Evolutionary conservation across 2,113 vertebrate genomes (phyloP).

Genomic region (Amia ocellicauda): DNA sequence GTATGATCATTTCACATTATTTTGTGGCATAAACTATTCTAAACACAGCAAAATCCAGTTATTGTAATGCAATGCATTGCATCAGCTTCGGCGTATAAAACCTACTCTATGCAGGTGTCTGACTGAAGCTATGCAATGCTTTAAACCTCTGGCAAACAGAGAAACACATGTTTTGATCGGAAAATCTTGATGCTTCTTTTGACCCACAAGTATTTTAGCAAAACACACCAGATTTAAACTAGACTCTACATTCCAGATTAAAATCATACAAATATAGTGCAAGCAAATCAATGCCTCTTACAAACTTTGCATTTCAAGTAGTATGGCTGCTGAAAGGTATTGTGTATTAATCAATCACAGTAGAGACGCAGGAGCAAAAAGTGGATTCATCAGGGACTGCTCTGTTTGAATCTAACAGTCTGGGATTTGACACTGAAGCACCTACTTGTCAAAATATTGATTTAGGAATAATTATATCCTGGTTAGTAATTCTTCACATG

Average conservation of each 20-base stretch:
- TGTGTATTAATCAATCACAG: constrained; percentile 73
- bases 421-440: constrained; percentile 55
- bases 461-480: constrained; percentile 63
- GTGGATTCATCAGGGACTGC: constrained; percentile 48
- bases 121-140: no score
- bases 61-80: no score
- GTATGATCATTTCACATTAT: neutral
- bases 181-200: no score
- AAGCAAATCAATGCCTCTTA: constrained; percentile 34
- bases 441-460: constrained; percentile 63
- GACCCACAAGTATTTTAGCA: no score
- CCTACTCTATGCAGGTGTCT: no score
- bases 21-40: neutral
- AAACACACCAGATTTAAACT: neutral
- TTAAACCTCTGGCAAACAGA: no score
- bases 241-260: neutral
- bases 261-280: neutral
- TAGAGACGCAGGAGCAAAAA: constrained; percentile 52
- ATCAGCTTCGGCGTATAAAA: no score
- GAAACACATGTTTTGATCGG: no score
- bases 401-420: constrained; percentile 51
- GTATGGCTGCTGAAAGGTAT: constrained; percentile 58
- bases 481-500: constrained; percentile 62
- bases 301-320: constrained; percentile 61
- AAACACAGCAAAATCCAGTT: no score